A percentile compares a stretch with the other conserved stretches of the same genome.
These are phyloP conservation scores for Hexactinellida sp. DNA, from an alignment of 37 sponge, comb jelly and placozoan genomes.

Conservation along the genomic window DNA sequence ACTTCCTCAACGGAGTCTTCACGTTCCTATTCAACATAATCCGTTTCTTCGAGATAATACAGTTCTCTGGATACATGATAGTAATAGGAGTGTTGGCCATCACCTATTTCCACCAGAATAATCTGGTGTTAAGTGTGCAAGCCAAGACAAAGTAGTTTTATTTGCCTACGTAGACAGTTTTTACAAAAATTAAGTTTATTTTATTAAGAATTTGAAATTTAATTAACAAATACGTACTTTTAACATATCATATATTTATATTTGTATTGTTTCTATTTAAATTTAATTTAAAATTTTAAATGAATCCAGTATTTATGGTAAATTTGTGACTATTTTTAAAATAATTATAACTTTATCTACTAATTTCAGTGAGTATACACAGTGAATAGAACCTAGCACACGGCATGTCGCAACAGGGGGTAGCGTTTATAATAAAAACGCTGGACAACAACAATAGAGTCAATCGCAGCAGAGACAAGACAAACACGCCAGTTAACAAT, in stretches of 20 bases:
- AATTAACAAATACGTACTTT: not conserved
- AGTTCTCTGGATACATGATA: not conserved
- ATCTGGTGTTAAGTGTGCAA: not conserved
- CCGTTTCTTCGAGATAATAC: not conserved
- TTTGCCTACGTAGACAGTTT: too few species aligned
- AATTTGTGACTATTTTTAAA: too few species aligned
- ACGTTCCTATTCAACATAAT: not conserved
- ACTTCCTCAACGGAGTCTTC: not conserved
- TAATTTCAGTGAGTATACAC: too few species aligned
- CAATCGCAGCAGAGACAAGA: not conserved
- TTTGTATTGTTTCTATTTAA: not conserved
- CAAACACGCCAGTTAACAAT: not conserved
- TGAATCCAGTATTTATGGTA: too few species aligned
- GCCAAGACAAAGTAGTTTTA: not conserved
- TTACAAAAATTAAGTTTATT: too few species aligned
- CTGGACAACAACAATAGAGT: not conserved
- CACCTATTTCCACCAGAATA: not conserved
- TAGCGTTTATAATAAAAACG: not conserved
- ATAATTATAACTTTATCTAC: too few species aligned
- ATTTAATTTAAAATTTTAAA: too few species aligned
- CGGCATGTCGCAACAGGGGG: not conserved
- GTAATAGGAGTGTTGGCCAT: not conserved
- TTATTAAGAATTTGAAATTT: too few species aligned
- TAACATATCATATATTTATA: not conserved
- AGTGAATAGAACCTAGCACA: too few species aligned